These are phyloP conservation scores for Latrodectus geometricus DNA, from an alignment of 1,140 invertebrate genomes.

Conservation along the genomic window DNA sequence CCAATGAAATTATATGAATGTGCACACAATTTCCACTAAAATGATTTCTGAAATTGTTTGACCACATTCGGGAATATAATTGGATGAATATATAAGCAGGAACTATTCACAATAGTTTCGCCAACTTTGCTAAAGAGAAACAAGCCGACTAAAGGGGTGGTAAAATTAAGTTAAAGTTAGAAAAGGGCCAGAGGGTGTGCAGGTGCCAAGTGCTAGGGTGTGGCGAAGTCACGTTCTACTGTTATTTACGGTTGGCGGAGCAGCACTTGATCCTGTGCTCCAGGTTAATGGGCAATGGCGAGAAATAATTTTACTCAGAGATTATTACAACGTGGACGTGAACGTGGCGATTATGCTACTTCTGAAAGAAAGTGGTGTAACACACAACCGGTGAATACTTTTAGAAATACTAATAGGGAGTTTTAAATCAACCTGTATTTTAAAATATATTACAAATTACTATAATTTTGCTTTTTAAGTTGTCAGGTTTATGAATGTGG, in stretches of 20 bases:
- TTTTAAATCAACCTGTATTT: too few relatives aligned
- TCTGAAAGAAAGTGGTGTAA: not conserved
- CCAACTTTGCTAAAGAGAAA: not conserved
- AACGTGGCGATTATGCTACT: not conserved
- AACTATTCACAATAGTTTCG: too few relatives aligned
- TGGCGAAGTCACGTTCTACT: conserved; percentile 47
- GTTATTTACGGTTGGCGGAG: conserved; percentile 52
- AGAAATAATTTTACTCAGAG: conserved; percentile 29
- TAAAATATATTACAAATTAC: too few relatives aligned
- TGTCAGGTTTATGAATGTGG: too few relatives aligned
- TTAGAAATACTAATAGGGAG: too few relatives aligned
- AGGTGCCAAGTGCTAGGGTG: conserved; percentile 41
- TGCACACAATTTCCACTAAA: too few relatives aligned
- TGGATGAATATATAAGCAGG: too few relatives aligned
- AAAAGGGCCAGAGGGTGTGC: conserved; percentile 30
- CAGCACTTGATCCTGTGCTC: conserved; percentile 20
- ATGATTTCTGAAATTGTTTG: too few relatives aligned
- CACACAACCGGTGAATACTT: too few relatives aligned
- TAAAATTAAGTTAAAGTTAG: conserved; percentile 24
- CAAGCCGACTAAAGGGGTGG: not conserved
- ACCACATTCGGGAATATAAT: too few relatives aligned
- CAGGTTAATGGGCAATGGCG: conserved; percentile 41
- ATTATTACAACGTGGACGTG: not conserved
- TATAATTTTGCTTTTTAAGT: too few relatives aligned
- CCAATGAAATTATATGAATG: too few relatives aligned